A percentile compares a stretch with the other conserved stretches of the same genome.
Conservation (phyloP, 2,113 vertebrate species). For the Takifugu flavidus region DNA sequence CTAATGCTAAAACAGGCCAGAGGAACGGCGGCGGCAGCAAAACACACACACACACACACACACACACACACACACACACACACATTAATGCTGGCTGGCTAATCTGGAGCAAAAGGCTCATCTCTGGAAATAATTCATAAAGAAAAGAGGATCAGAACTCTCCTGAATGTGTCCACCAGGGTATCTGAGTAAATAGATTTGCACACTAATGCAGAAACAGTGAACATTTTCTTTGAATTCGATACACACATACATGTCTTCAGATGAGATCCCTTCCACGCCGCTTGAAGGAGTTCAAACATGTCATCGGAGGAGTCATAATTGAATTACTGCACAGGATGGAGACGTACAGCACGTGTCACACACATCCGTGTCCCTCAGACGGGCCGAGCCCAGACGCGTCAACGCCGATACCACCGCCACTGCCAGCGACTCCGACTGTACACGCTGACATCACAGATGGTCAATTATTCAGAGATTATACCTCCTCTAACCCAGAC, state of each 20-base stretch:
- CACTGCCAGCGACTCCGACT: conserved; percentile 38
- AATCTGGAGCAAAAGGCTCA: conserved; percentile 54
- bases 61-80: conserved; percentile 5
- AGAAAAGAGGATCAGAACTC: conserved; percentile 36
- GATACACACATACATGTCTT: not conserved
- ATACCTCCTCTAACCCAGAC: conserved; percentile 48
- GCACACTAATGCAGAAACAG: not conserved
- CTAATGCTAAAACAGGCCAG: not conserved
- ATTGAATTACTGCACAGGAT: not conserved
- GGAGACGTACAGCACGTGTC: not conserved
- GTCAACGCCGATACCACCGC: conserved; percentile 21
- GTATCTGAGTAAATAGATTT: not conserved
- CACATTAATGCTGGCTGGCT: conserved; percentile 30
- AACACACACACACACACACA: conserved; percentile 9
- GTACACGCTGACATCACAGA: conserved; percentile 39
- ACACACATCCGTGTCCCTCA: conserved; percentile 14
- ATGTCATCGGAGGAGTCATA: not conserved
- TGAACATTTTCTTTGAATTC: not conserved
- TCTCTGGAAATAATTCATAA: conserved; percentile 56
- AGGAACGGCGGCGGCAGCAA: not conserved
- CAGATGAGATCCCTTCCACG: not conserved
- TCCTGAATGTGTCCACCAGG: not conserved
- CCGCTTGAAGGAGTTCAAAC: not conserved
- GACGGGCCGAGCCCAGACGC: conserved; percentile 1
- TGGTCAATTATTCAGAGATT: conserved; percentile 68